phyloP scores from a whole-genome alignment of 2,888 invertebrate species.

The Phania funesta region DNA sequence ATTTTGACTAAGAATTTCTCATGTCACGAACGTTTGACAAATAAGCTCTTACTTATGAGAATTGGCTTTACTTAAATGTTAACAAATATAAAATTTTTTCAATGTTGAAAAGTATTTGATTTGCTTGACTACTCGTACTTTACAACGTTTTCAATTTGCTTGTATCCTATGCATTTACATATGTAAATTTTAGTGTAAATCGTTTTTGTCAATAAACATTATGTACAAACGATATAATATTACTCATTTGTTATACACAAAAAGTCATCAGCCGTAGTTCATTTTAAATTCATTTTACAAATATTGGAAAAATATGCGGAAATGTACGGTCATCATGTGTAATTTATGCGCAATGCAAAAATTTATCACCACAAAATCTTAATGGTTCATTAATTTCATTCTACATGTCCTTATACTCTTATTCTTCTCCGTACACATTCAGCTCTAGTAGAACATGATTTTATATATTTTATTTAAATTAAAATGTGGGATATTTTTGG shows the following conservation, averaged over 20 bases:
- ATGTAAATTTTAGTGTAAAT: neutral
- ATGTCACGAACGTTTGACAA: no score
- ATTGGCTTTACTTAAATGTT: no score
- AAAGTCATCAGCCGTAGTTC: constrained; percentile 45
- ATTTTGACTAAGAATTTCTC: no score
- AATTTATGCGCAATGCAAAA: constrained; percentile 76
- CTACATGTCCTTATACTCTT: constrained; percentile 8
- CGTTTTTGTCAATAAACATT: neutral
- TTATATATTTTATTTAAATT: neutral
- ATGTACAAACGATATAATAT: neutral
- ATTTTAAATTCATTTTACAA: constrained; percentile 49
- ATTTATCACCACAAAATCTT: constrained; percentile 78
- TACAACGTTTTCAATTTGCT: no score
- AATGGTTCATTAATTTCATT: constrained; percentile 80
- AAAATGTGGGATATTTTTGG: no score
- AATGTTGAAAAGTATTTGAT: no score
- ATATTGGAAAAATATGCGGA: constrained; percentile 59
- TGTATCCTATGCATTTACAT: no score
- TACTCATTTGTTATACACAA: neutral
- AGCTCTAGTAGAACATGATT: neutral
- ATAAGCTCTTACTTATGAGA: no score
- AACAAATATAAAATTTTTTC: no score
- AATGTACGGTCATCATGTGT: constrained; percentile 69
- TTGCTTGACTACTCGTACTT: no score
- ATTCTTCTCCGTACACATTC: neutral